Conservation (phyloP, 2,888 invertebrate species). For the Sericinus montela region DNA sequence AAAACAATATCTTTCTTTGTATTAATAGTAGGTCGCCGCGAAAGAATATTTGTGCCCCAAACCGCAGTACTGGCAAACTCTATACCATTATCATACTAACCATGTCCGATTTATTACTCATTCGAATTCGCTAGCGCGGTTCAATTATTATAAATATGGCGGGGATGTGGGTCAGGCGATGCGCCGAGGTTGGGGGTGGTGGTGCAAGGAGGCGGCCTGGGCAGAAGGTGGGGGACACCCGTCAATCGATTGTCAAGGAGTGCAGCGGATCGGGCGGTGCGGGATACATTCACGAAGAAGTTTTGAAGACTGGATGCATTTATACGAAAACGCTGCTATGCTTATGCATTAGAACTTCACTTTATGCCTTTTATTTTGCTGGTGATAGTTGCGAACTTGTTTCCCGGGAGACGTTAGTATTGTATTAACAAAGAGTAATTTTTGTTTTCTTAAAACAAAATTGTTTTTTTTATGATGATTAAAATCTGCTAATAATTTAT, state of each 20-base stretch:
- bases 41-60: constrained; percentile 17
- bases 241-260: constrained; percentile 80
- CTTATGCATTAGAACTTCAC: constrained; percentile 6
- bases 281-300: constrained; percentile 31
- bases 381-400: background rate
- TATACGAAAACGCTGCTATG: constrained; percentile 25
- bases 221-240: constrained; percentile 55
- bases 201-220: constrained; percentile 27
- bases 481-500: too few relatives aligned
- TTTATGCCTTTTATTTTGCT: constrained; percentile 4
- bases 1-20: background rate
- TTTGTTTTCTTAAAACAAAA: too few relatives aligned
- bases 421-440: too few relatives aligned
- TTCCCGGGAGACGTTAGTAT: background rate
- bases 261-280: constrained; percentile 54
- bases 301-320: constrained; percentile 32
- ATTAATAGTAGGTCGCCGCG: constrained; percentile 14
- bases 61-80: constrained; percentile 19
- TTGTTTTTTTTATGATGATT: too few relatives aligned
- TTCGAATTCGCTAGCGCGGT: constrained; percentile 45
- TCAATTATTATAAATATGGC: constrained; percentile 78
- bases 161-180: constrained; percentile 68
- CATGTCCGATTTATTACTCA: constrained; percentile 36
- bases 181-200: constrained; percentile 35
- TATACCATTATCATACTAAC: constrained; percentile 29